phyloP scores from a whole-genome alignment of 2,113 vertebrate genomes.

The Anser cygnoides region DNA sequence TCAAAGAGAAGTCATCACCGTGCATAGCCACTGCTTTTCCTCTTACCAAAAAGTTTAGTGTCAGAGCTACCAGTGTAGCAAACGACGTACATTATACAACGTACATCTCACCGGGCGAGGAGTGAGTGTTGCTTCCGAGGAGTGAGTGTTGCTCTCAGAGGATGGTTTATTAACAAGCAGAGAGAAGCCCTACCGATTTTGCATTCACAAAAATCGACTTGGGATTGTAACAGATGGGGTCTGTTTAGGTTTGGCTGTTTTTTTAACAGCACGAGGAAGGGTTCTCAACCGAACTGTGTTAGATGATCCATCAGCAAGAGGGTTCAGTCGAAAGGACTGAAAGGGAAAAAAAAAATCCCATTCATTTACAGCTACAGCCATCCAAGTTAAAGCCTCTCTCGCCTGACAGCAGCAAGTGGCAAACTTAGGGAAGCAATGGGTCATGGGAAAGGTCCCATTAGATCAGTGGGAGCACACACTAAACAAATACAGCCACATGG shows the following conservation, averaged over 20 bases:
- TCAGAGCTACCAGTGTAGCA: neutral
- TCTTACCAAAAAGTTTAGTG: neutral
- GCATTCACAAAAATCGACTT: slow-evolving; percentile 45
- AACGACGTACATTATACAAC: neutral
- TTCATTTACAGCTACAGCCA: slow-evolving; percentile 65
- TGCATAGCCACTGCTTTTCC: neutral
- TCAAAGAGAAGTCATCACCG: neutral
- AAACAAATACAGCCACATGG: slow-evolving; percentile 81
- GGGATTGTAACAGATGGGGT: slow-evolving; percentile 73
- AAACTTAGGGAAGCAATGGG: slow-evolving; percentile 79
- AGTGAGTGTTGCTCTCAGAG: neutral
- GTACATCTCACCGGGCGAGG: neutral
- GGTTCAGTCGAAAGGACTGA: slow-evolving; percentile 42
- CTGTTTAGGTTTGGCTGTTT: slow-evolving; percentile 60
- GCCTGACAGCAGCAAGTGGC: slow-evolving; percentile 76
- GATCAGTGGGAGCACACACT: slow-evolving; percentile 78
- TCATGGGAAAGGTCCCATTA: slow-evolving; percentile 82
- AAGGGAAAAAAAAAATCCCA: slow-evolving; percentile 6
- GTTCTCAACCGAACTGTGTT: slow-evolving; percentile 62
- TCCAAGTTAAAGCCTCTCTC: slow-evolving; percentile 70
- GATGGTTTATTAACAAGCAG: slow-evolving; percentile 53
- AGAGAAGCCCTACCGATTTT: slow-evolving; percentile 36
- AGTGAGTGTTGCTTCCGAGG: neutral
- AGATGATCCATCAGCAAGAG: slow-evolving; percentile 66
- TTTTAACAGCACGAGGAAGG: slow-evolving; percentile 40